Conservation (phyloP, 2,888 invertebrate genomes). For the Oxyscelio sp. region DNA sequence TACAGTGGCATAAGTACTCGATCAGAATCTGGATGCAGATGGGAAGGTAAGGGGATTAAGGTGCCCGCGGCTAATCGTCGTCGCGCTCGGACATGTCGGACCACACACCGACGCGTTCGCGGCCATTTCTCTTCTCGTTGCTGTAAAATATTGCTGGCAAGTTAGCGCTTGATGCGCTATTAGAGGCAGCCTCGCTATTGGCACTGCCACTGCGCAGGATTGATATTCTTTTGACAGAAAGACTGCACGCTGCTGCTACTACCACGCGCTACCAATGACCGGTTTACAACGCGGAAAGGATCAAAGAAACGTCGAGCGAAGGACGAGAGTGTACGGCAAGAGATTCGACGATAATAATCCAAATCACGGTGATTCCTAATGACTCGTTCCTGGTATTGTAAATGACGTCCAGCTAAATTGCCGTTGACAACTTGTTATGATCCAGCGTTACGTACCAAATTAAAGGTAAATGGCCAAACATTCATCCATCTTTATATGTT, state of each 20-base stretch:
- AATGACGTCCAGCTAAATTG: conserved; percentile 31
- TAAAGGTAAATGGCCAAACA: neutral
- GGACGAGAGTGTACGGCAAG: conserved; percentile 7
- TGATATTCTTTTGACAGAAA: conserved; percentile 64
- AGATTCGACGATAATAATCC: conserved; percentile 48
- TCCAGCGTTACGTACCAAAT: neutral
- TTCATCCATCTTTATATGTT: conserved; percentile 14
- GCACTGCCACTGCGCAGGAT: conserved; percentile 52
- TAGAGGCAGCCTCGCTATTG: conserved; percentile 59
- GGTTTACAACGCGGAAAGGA: conserved; percentile 50
- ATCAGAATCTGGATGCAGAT: conserved; percentile 65
- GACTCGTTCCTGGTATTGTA: conserved; percentile 31
- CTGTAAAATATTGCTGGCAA: conserved; percentile 71
- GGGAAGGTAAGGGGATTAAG: conserved; percentile 71
- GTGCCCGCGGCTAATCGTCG: conserved; percentile 87
- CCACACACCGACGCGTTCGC: conserved; percentile 75
- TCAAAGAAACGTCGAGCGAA: conserved; percentile 49
- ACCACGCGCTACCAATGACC: conserved; percentile 37
- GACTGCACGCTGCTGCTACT: conserved; percentile 37
- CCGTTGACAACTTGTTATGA: conserved; percentile 25
- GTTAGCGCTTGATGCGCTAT: conserved; percentile 55
- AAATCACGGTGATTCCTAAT: conserved; percentile 27
- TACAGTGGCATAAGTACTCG: conserved; percentile 69
- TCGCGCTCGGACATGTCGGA: conserved; percentile 78
- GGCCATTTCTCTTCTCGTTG: conserved; percentile 78